Evolutionary conservation across 2,113 vertebrate species (phyloP).

Genomic region (Eudyptes chrysolophus): DNA sequence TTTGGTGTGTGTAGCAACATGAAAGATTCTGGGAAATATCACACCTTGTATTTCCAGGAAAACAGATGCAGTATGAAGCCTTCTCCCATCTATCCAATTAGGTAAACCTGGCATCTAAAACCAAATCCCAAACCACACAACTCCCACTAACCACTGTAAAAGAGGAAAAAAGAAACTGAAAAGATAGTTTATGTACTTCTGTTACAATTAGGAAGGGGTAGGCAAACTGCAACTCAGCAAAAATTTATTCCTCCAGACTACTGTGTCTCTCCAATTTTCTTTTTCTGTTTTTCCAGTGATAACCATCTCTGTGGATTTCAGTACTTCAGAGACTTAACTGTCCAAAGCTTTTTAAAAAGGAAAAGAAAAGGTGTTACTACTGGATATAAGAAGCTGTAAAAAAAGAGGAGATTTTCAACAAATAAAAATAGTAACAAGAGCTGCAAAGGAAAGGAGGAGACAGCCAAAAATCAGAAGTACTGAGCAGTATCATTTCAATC

Average conservation of each 20-base stretch:
- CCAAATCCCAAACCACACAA: background rate
- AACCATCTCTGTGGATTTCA: background rate
- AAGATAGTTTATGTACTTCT: background rate
- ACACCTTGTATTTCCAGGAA: background rate
- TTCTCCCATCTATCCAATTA: background rate
- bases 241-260: background rate
- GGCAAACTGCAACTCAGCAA: background rate
- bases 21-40: background rate
- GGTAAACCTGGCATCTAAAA: background rate
- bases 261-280: background rate
- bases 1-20: too few species aligned
- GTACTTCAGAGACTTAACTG: background rate
- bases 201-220: background rate
- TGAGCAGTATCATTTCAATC: background rate
- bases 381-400: background rate
- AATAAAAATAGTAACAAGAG: background rate
- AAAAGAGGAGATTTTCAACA: background rate
- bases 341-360: background rate
- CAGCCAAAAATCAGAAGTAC: background rate
- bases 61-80: background rate
- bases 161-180: background rate
- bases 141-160: background rate
- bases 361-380: background rate
- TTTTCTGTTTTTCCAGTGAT: background rate
- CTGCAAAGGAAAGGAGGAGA: background rate